Evolutionary conservation across 2,797 vertebrate species (phyloP).

Genomic region (Mormyrops boulengeri): DNA sequence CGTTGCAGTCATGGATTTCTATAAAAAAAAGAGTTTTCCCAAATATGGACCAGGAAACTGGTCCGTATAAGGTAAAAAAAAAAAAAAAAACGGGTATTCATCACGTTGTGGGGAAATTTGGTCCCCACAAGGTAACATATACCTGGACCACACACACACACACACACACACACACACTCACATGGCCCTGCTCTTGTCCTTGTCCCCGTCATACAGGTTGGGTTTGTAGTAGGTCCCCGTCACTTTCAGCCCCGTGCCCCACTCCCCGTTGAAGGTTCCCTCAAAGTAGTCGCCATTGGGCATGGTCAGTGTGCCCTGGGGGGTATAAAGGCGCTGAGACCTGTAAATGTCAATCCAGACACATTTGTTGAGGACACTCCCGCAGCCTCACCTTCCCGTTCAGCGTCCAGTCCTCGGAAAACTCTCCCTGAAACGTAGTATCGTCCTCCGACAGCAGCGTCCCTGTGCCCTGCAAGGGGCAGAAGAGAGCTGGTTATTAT

Average conservation of each 20-base stretch:
- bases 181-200: conserved; percentile 64
- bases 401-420: conserved; percentile 95
- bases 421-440: conserved; percentile 90
- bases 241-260: conserved; percentile 92
- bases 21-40: too few species aligned
- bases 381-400: conserved; percentile 78
- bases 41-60: too few species aligned
- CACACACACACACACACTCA: conserved; percentile 39
- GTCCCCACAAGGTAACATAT: neutral
- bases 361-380: neutral
- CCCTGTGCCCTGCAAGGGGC: conserved; percentile 70
- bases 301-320: conserved; percentile 83
- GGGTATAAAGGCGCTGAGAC: neutral
- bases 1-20: too few species aligned
- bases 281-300: conserved; percentile 90
- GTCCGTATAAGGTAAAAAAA: too few species aligned
- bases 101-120: neutral
- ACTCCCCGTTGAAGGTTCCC: conserved; percentile 85
- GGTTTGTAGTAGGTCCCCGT: conserved; percentile 90
- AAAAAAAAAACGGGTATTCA: too few species aligned
- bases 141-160: neutral
- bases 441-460: conserved; percentile 92
- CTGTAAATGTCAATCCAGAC: neutral
- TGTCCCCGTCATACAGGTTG: conserved; percentile 78
- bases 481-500: neutral